These are phyloP conservation scores for Ischnus inquisitorius DNA, from an alignment of 2,888 invertebrate genomes.

Conservation along the genomic window DNA sequence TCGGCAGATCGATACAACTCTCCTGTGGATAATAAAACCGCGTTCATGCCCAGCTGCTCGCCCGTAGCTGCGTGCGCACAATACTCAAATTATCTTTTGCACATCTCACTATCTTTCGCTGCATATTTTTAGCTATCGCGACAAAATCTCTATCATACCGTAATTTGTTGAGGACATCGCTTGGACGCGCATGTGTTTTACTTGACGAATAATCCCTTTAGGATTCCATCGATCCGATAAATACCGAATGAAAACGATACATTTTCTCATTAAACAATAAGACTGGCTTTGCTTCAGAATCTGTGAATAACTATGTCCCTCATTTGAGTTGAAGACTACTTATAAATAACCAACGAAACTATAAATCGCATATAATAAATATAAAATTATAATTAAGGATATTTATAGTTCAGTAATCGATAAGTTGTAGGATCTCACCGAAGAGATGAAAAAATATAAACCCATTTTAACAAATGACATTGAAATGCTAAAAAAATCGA, in stretches of 20 bases:
- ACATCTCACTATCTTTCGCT: not conserved
- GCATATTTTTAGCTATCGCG: slow-evolving; percentile 1
- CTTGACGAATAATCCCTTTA: not conserved
- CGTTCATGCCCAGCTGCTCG: slow-evolving; percentile 14
- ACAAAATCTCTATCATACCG: not conserved
- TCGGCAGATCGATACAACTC: slow-evolving; percentile 55
- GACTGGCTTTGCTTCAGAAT: too few species aligned
- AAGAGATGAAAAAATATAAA: too few species aligned
- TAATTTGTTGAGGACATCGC: not conserved
- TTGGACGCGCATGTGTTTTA: not conserved
- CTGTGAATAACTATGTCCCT: too few species aligned
- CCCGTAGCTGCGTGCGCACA: slow-evolving; percentile 1
- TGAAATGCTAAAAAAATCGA: not conserved
- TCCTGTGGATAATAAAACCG: slow-evolving; percentile 40
- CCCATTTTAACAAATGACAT: too few species aligned
- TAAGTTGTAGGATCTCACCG: too few species aligned
- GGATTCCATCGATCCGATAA: not conserved
- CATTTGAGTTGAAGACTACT: too few species aligned
- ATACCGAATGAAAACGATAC: not conserved
- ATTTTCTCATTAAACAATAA: too few species aligned
- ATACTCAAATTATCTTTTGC: not conserved
- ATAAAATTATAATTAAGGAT: too few species aligned
- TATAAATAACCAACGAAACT: too few species aligned
- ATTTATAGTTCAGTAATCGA: too few species aligned
- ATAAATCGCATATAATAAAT: too few species aligned